These are phyloP conservation scores for Tachystola acroxantha DNA, from an alignment of 2,888 invertebrate genomes.

Conservation along the genomic window DNA sequence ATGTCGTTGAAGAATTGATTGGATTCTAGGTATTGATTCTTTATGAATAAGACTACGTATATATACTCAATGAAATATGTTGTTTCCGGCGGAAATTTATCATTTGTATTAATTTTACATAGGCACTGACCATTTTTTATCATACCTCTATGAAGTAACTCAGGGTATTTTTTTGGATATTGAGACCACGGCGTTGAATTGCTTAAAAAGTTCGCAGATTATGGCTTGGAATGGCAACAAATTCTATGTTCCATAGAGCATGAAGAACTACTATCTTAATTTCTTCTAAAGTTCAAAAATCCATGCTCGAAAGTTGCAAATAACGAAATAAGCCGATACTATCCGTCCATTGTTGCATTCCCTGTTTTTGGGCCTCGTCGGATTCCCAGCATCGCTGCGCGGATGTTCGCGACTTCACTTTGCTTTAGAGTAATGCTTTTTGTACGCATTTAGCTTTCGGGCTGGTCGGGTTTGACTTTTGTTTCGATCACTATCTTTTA, in stretches of 20 bases:
- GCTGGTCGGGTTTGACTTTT: conserved; percentile 7
- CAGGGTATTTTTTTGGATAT: no score
- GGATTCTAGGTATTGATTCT: conserved; percentile 53
- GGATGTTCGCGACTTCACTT: conserved; percentile 14
- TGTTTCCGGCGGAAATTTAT: no score
- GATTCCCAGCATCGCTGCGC: conserved; percentile 33
- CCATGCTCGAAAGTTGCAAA: conserved; percentile 10
- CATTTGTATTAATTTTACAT: no score
- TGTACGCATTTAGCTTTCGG: conserved; percentile 17
- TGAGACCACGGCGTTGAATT: no score
- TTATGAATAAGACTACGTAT: no score
- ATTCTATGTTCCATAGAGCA: no score
- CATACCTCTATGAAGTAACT: no score
- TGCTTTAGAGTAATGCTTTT: conserved; percentile 17
- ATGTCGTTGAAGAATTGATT: conserved; percentile 49
- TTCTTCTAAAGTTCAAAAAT: conserved; percentile 5
- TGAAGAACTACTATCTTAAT: conserved; percentile 9
- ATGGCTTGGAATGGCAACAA: no score
- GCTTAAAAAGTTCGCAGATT: no score
- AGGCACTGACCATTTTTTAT: no score
- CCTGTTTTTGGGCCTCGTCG: conserved; percentile 40
- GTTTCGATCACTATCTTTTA: conserved; percentile 6
- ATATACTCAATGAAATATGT: no score
- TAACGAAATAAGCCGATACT: conserved; percentile 37
- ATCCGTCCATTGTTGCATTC: conserved; percentile 56